Evolutionary conservation across 2,797 vertebrate genomes (phyloP), one percentile per base, ranked within the genome.

Genomic region (Squalus acanthias): DNA sequence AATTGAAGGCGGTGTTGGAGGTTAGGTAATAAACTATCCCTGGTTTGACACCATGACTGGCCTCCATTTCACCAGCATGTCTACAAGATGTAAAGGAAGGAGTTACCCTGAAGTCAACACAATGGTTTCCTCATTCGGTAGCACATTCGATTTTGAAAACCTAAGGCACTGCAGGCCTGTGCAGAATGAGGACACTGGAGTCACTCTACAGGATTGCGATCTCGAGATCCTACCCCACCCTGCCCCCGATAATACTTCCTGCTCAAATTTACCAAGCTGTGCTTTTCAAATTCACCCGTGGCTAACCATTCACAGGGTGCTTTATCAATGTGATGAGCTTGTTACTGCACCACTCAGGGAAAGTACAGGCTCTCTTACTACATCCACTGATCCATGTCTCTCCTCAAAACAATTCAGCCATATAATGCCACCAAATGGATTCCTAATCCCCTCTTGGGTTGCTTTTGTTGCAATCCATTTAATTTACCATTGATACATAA

Each of bases 401-500:
- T 96, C 69, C 96, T 96, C 46, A 89, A 96, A 96, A 97, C 97
- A 97, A 96, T 50, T 26, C 67, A 96, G 96, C 74, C 65, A 96
- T 88, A 95, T 96, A 97, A 96, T 39, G 96, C 96, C 96, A 96
- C 95, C 96, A 96, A 97, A 97, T 96, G 72, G 96, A 96, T 96
- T 96, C 97, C 95, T 96, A 96, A 97, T 96, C 97, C 97, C 96
- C 96, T 96, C 96, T 96, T 96, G 97, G 79, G 53, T 82, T 97
- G 96, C 96, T 97, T 97, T 97, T 97, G 97, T 97, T 96, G 96
- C 97, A 97, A 97, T 97, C 96, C 97, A 98, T 97, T 98, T 98
- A 98, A 98, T 97, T 96, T 96, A 97, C 97, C 97, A 97, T 97
- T 97, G 97, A 98, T 97, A 97, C 97, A 97, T 97, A 97, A 97